Conservation (phyloP, 2,888 invertebrate genomes). For the Meta bourneti region DNA sequence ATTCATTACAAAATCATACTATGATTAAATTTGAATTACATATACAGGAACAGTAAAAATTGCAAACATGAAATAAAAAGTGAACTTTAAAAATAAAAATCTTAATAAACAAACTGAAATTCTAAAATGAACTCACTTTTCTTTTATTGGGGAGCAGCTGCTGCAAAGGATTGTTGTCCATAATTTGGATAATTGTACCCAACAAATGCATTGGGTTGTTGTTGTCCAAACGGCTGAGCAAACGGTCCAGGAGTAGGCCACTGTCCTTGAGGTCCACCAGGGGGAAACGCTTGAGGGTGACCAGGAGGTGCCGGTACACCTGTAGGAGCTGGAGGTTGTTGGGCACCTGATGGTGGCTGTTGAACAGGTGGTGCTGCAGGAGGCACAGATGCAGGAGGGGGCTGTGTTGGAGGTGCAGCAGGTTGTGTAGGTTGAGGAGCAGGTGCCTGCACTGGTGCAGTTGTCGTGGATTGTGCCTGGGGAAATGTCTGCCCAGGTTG, state of each 20-base stretch:
- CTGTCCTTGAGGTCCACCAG: constrained; percentile 61
- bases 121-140: constrained; percentile 29
- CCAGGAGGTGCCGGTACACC: constrained; percentile 73
- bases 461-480: constrained; percentile 56
- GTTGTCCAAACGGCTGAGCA: constrained; percentile 59
- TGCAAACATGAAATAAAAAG: too few species aligned
- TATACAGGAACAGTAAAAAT: too few species aligned
- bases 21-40: too few species aligned
- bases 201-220: constrained; percentile 73
- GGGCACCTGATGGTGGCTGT: constrained; percentile 59
- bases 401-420: constrained; percentile 63
- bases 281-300: constrained; percentile 59
- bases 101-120: too few species aligned
- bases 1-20: too few species aligned
- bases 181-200: constrained; percentile 73
- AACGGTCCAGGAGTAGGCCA: constrained; percentile 59
- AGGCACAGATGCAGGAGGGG: constrained; percentile 69
- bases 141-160: constrained; percentile 60
- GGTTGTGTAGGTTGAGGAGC: constrained; percentile 67
- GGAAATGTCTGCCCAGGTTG: constrained; percentile 64
- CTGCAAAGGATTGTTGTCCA: constrained; percentile 66
- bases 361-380: constrained; percentile 64
- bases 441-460: constrained; percentile 52
- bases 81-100: too few species aligned
- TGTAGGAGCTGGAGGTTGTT: constrained; percentile 62